Base-by-base conservation (phyloP, 2,888 invertebrate species). In the Cephus sareptanus region DNA sequence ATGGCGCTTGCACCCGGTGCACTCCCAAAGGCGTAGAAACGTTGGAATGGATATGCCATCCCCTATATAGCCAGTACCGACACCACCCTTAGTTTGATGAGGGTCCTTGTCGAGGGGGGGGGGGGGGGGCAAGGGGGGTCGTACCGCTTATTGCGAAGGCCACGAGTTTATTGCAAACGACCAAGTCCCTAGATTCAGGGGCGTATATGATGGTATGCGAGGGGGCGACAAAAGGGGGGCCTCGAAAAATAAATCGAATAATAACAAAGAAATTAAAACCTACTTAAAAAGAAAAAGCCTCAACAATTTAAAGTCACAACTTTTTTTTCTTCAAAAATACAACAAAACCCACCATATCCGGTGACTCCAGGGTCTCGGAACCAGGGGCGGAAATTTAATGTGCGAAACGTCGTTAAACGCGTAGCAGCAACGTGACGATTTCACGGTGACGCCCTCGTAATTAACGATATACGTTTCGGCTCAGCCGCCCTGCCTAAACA, bases 91-190 rank as follows among this genome's bases (percentile, higher is more conserved):
- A 23, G 23, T 23, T 56, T 56, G 56, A 56, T 23, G 56, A 56
- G 23, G 56, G 56, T 74, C 76, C 75, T 78, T 79, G 80, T 79
- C 80, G 80, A 83, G 31, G 31, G 31, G 31, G 1, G 78, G 33
- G 33, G 33, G 33, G 0, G 78, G 79, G 79, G 82, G 30, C 30
- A n/a, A n/a, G 81, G 81, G 81, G 79, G 81, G 73, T 81, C 77
- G 74, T 81, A 73, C 83, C 84, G 84, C 84, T 86, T 87, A 87
- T 87, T 86, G 85, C 84, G 81, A 83, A 81, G 83, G 83, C 85
- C 83, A 84, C 80, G 84, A 86, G 87, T 87, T 87, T 87, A 87
- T 86, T 87, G 87, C 87, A 79, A 81, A 83, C 79, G 37, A 70
- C 35, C 77, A 75, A 73, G 76, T 73, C 76, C 77, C 80, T 79